phyloP scores from a whole-genome alignment of 2,797 vertebrate genomes.

The Thamnophis elegans region DNA sequence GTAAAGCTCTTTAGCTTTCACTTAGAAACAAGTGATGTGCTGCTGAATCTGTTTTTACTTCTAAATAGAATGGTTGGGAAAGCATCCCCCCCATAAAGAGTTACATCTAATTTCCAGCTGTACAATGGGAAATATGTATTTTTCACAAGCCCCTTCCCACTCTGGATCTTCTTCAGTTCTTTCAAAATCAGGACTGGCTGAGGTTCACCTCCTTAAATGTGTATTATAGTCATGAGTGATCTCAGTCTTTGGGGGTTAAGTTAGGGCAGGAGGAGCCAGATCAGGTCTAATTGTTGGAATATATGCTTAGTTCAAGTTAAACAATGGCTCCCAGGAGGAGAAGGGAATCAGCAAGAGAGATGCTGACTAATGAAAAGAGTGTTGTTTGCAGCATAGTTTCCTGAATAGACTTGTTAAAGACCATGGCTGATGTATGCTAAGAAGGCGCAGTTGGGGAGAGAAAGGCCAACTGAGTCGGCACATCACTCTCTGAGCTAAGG shows the following conservation, averaged over 20 bases:
- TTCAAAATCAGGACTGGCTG: slow-evolving; percentile 18
- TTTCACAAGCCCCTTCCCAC: slow-evolving; percentile 6
- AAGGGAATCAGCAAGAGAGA: slow-evolving; percentile 77
- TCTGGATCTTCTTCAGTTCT: neutral
- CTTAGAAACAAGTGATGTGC: neutral
- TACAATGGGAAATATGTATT: slow-evolving; percentile 12
- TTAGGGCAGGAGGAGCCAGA: slow-evolving; percentile 69
- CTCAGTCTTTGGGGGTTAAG: slow-evolving; percentile 75
- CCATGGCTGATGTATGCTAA: slow-evolving; percentile 89
- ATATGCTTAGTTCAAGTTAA: slow-evolving; percentile 74
- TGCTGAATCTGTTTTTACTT: neutral
- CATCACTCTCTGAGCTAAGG: slow-evolving; percentile 79
- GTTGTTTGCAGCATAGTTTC: slow-evolving; percentile 78
- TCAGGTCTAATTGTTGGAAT: slow-evolving; percentile 76
- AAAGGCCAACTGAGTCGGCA: slow-evolving; percentile 79
- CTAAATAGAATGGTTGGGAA: neutral
- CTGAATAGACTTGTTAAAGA: slow-evolving; percentile 97
- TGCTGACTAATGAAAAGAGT: slow-evolving; percentile 82
- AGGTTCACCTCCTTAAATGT: slow-evolving; percentile 43
- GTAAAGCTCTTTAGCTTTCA: fast-evolving
- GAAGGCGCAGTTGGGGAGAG: slow-evolving; percentile 72
- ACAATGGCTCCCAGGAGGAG: slow-evolving; percentile 79
- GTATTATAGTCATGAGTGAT: slow-evolving; percentile 70
- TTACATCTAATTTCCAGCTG: neutral
- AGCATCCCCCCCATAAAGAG: slow-evolving; percentile 21